Evolutionary conservation across 2,113 vertebrate species (phyloP), one percentile per base, ranked within the genome.

Genomic region (Equus przewalskii): DNA sequence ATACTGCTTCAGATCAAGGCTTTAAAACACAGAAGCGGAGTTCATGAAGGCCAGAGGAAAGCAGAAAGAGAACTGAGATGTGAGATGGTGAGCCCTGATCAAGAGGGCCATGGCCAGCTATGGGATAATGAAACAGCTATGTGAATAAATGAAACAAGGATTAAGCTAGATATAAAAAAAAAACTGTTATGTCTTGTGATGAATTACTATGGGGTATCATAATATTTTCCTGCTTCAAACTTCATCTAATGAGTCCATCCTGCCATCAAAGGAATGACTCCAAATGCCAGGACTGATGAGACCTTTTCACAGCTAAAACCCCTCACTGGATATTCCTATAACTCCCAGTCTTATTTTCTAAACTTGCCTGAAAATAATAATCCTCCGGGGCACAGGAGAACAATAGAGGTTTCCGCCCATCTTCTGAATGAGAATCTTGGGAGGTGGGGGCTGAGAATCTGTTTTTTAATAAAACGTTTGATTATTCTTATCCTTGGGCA

Each of bases 351-450:
- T 70, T 89, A 24, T 72, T 89, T 94, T 92, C 44, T 79, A 79
- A 80, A 89, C 56, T 30, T 86, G 7, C n/a, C 36, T 56, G 41
- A 84, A 64, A 36, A 69, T 79, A 60, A 41, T 82, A 93, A 78
- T 49, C n/a, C 44, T 60, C 15, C 5, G n/a, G 19, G 14, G 30
- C 3, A 54, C 30, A 7, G 5, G 36, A 33, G 81, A 90, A 82
- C 65, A 92, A 36, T 33, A 64, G 56, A 75, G 7, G 82, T 75
- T 64, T 9, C 28, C 58, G 9, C 49, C 46, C 30, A 56, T 87
- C 60, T 72, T 91, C 19, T 84, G 14, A 82, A 76, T 91, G 76
- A 62, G 30, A 97, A 73, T 64, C 33, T 95, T 96, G 33, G 51
- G 36, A 65, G 11, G 4, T 36, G 0, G 22, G 69, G 3, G 3